These are phyloP conservation scores for Thumatha senex DNA, from an alignment of 2,888 invertebrate genomes.

Conservation along the genomic window DNA sequence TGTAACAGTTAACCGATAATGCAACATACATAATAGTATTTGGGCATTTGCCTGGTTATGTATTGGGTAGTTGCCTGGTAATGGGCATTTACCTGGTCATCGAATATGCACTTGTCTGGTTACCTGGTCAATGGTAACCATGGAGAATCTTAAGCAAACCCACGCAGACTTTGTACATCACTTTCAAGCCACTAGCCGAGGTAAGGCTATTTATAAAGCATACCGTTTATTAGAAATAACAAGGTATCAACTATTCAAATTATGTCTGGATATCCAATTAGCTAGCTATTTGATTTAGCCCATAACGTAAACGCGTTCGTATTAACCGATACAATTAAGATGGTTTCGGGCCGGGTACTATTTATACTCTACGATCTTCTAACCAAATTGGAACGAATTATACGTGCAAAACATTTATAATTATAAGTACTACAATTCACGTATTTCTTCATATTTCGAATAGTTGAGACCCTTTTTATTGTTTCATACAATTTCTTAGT, in stretches of 20 bases:
- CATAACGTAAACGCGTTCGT: too few relatives aligned
- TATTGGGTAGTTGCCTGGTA: neutral
- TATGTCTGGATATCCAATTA: neutral
- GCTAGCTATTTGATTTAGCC: too few relatives aligned
- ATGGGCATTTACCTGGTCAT: neutral
- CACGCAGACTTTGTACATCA: neutral
- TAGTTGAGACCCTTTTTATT: neutral
- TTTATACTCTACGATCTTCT: neutral
- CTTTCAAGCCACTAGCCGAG: neutral
- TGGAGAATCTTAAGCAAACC: neutral
- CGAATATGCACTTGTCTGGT: neutral
- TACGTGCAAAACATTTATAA: too few relatives aligned
- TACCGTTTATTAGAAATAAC: neutral
- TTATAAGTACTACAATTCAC: neutral
- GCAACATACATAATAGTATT: conserved; percentile 3
- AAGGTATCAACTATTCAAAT: neutral
- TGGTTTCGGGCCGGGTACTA: neutral
- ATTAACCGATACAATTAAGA: too few relatives aligned
- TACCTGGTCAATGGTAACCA: too few relatives aligned
- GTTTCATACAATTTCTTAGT: neutral
- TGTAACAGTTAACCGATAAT: conserved; percentile 1
- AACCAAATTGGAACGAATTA: too few relatives aligned
- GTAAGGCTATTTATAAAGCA: conserved; percentile 6
- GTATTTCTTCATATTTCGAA: neutral
- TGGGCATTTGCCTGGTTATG: neutral